These are phyloP conservation scores for Tyria jacobaeae DNA, from an alignment of 2,888 invertebrate species.

Conservation along the genomic window DNA sequence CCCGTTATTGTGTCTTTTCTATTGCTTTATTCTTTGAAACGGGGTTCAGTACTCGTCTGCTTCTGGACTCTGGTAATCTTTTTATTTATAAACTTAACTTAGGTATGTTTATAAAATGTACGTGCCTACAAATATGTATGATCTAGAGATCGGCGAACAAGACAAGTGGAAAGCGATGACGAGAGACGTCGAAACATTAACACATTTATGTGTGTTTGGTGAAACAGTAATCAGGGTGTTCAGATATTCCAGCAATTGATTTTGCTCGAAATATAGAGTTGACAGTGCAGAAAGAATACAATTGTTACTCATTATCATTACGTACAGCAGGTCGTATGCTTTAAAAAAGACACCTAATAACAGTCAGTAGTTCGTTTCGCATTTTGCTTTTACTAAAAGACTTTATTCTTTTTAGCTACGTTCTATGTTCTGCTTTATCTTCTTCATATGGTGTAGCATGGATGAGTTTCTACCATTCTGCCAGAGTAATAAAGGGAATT, in stretches of 20 bases:
- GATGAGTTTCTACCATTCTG: constrained; percentile 42
- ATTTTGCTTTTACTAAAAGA: too few relatives aligned
- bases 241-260: too few relatives aligned
- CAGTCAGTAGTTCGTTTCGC: too few relatives aligned
- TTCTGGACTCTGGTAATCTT: constrained; percentile 61
- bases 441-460: constrained; percentile 48
- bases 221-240: too few relatives aligned
- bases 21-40: constrained; percentile 55
- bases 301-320: neutral
- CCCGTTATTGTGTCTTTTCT: constrained; percentile 60
- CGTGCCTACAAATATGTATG: too few relatives aligned
- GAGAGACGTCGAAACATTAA: neutral
- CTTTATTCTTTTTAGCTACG: constrained; percentile 52
- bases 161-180: neutral
- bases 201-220: neutral
- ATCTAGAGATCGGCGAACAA: too few relatives aligned
- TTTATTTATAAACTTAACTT: neutral
- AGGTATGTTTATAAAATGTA: neutral
- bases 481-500: constrained; percentile 25
- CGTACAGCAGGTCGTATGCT: too few relatives aligned
- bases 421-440: constrained; percentile 46
- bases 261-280: too few relatives aligned
- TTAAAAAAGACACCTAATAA: too few relatives aligned
- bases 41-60: constrained; percentile 51
- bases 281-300: too few relatives aligned